Evolutionary conservation across 2,113 vertebrate genomes (phyloP).

Genomic region (Perccottus glenii): DNA sequence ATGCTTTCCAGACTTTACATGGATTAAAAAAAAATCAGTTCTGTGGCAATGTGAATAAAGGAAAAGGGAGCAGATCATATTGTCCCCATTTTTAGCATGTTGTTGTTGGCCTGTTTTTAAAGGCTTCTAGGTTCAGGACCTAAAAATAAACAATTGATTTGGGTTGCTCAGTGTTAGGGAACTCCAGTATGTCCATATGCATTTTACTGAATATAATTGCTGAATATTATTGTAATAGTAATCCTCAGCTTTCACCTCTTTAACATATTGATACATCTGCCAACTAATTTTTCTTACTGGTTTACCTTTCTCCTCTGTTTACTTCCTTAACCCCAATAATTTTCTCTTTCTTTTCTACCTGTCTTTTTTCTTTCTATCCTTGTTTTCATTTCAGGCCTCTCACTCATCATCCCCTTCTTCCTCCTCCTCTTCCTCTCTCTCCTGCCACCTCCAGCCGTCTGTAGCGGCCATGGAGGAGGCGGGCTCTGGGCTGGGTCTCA

Average conservation of each 20-base stretch:
- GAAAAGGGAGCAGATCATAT: slow-evolving; percentile 23
- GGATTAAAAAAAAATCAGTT: slow-evolving; percentile 64
- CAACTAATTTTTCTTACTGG: slow-evolving; percentile 54
- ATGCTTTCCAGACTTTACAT: slow-evolving; percentile 65
- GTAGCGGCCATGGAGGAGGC: slow-evolving; percentile 90
- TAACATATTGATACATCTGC: slow-evolving; percentile 35
- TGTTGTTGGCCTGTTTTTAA: slow-evolving; percentile 60
- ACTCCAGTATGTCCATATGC: too few relatives aligned
- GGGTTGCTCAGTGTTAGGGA: too few relatives aligned
- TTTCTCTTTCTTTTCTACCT: slow-evolving; percentile 23
- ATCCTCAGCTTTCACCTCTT: slow-evolving; percentile 40
- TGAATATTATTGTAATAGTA: background rate
- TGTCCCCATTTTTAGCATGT: slow-evolving; percentile 47
- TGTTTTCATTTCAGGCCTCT: slow-evolving; percentile 85
- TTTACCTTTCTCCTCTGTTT: slow-evolving; percentile 48
- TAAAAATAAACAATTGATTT: slow-evolving; percentile 11
- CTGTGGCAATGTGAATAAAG: slow-evolving; percentile 45
- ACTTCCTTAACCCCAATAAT: slow-evolving; percentile 11
- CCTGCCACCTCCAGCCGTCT: slow-evolving; percentile 88
- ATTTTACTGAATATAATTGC: too few relatives aligned
- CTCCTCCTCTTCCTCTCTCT: slow-evolving; percentile 89
- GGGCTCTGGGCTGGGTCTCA: slow-evolving; percentile 91
- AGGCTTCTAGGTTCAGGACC: slow-evolving; percentile 37
- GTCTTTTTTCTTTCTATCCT: slow-evolving; percentile 14
- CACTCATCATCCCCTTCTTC: slow-evolving; percentile 92